A percentile compares a stretch with the other conserved stretches of the same genome.
phyloP scores from a whole-genome alignment of 1,140 invertebrate species.

The Drosophila tani region DNA sequence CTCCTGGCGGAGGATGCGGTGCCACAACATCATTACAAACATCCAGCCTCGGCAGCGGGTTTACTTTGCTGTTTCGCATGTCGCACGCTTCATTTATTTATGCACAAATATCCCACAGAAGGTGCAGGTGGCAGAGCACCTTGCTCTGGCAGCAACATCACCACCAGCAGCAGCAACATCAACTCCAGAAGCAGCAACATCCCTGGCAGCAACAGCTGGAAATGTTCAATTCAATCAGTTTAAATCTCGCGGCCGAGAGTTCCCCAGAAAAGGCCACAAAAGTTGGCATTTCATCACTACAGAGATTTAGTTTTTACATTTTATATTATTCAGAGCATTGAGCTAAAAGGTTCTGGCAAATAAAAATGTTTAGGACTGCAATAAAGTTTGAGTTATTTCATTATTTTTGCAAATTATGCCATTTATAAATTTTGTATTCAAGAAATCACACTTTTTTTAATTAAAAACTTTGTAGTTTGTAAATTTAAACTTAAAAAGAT shows the following conservation, averaged over 20 bases:
- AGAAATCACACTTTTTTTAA: background rate
- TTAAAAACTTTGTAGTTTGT: background rate
- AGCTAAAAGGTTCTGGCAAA: background rate
- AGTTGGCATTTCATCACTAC: slow-evolving; percentile 13
- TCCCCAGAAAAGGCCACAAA: background rate
- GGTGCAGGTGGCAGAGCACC: slow-evolving; percentile 32
- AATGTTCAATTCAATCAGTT: slow-evolving; percentile 73
- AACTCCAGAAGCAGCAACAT: slow-evolving; percentile 36
- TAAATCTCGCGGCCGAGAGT: slow-evolving; percentile 40
- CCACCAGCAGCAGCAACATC: slow-evolving; percentile 17
- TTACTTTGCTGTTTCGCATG: slow-evolving; percentile 53
- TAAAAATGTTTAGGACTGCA: background rate
- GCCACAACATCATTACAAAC: slow-evolving; percentile 56
- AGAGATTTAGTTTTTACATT: slow-evolving; percentile 1
- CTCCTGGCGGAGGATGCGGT: slow-evolving; percentile 10
- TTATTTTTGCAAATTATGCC: background rate
- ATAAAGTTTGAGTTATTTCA: no score
- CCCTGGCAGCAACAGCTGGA: slow-evolving; percentile 56
- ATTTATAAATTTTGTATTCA: background rate
- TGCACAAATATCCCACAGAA: slow-evolving; percentile 59
- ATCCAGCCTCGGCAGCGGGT: slow-evolving; percentile 30
- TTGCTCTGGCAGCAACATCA: slow-evolving; percentile 14
- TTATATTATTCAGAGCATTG: slow-evolving; percentile 11
- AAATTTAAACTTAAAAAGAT: background rate
- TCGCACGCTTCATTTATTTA: slow-evolving; percentile 56